Evolutionary conservation across 2,113 vertebrate species (phyloP).

Genomic region (Eclectus roratus): DNA sequence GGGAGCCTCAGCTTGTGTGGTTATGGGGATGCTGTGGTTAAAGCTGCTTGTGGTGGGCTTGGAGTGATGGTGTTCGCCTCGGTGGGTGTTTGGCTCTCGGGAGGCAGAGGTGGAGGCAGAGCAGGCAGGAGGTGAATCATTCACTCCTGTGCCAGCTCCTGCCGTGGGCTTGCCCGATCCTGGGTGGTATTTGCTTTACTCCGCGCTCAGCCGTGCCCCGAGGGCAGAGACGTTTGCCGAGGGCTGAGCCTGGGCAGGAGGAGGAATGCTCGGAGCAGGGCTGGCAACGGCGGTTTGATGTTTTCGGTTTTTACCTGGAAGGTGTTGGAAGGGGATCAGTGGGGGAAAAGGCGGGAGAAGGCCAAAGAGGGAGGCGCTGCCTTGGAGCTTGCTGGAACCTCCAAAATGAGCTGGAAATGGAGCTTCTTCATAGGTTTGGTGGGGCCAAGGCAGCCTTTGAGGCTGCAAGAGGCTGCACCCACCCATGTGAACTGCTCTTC

Average conservation of each 20-base stretch:
- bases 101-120: neutral
- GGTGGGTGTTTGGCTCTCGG: neutral
- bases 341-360: neutral
- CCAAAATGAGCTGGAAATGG: neutral
- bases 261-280: neutral
- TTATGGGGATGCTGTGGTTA: fast-evolving
- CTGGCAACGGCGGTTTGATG: neutral
- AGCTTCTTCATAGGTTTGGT: fast-evolving
- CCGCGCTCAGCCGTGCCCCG: neutral
- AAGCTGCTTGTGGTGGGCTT: fast-evolving
- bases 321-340: neutral
- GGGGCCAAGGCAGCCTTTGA: neutral
- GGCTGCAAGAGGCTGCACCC: neutral
- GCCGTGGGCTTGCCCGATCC: conserved; percentile 24
- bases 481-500: neutral
- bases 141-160: neutral
- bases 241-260: neutral
- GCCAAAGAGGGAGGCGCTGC: neutral
- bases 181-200: conserved; percentile 45
- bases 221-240: neutral
- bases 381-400: neutral
- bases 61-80: neutral
- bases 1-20: neutral
- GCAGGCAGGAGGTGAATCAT: conserved; percentile 32
- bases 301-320: neutral